Conservation (phyloP, 2,888 invertebrate species). For the Hyposoter dolosus region DNA sequence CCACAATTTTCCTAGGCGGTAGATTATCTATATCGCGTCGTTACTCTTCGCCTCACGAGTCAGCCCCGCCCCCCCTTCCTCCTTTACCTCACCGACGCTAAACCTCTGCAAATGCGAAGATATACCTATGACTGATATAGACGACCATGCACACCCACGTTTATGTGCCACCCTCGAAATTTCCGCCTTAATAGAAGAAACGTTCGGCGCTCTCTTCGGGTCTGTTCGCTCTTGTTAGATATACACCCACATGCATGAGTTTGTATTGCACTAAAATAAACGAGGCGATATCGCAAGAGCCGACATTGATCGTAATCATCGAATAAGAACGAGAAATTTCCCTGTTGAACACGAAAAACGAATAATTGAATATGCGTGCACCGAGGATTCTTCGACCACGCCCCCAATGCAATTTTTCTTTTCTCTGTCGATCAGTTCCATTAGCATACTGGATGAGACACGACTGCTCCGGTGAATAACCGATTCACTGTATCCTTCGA, state of each 20-base stretch:
- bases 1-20: constrained; percentile 30
- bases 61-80: background rate
- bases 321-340: background rate
- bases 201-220: constrained; percentile 32
- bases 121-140: constrained; percentile 53
- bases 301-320: constrained; percentile 1
- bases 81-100: background rate
- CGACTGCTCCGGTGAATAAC: background rate
- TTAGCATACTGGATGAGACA: background rate
- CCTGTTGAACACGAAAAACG: background rate
- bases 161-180: constrained; percentile 48
- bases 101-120: constrained; percentile 41
- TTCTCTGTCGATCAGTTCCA: background rate
- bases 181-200: constrained; percentile 56
- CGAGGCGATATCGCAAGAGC: background rate
- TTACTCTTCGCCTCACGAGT: constrained; percentile 40
- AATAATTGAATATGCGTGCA: background rate
- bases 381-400: background rate
- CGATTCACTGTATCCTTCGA: background rate
- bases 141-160: background rate
- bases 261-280: background rate
- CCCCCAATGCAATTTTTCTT: background rate
- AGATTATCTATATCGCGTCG: constrained; percentile 27
- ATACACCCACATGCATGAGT: background rate
- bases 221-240: background rate